Evolutionary conservation across 2,113 vertebrate species (phyloP), one percentile per base, ranked within the genome.

Genomic region (Ciconia boyciana): DNA sequence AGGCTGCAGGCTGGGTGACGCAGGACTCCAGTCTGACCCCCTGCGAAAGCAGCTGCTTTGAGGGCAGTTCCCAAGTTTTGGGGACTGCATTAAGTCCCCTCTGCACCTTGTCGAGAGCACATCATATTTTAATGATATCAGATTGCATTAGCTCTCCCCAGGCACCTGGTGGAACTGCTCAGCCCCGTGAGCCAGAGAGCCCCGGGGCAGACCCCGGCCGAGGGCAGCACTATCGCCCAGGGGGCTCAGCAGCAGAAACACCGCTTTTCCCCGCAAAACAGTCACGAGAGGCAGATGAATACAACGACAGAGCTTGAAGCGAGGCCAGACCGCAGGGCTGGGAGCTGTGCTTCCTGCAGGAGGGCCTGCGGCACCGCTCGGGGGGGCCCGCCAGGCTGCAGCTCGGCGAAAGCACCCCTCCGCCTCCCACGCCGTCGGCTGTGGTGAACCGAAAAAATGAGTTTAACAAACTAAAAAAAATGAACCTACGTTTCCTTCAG

Each of bases 41-140:
- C 32, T 0, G 2, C 26, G 62, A 16, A 49, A 51, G 58, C 13
- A 6, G 9, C 36, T 20, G 64, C 54, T 88, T 43, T 31, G 36
- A 58, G 70, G 72, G 55, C 51, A 71, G 10, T 16, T 69, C 44
- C 34, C 5, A 14, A 12, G 22, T 20, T 74, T 36, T 31, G 69
- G 52, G 64, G 32, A 11, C 8, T 34, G 64, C 34, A 16, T 8
- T 6, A 49, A 54, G 22, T 17, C 32, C 64, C 57, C 46, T 52
- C 32, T 52, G 54, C 28, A 34, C 36, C 78, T 82, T 64, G 20
- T 8, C 7, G 13, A n/a, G 34, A 21, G 4, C 16, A 24, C 0
- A 2, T 19, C 0, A 0, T 13, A 2, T 54, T 58, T 34, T 34
- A 32, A 9, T 32, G 15, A 21, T 5, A n/a, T 4, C n/a, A n/a